Percentiles rank a stretch among this genome's conserved stretches.
Conservation (phyloP, 2,113 vertebrate genomes). For the Ameiurus melas region DNA sequence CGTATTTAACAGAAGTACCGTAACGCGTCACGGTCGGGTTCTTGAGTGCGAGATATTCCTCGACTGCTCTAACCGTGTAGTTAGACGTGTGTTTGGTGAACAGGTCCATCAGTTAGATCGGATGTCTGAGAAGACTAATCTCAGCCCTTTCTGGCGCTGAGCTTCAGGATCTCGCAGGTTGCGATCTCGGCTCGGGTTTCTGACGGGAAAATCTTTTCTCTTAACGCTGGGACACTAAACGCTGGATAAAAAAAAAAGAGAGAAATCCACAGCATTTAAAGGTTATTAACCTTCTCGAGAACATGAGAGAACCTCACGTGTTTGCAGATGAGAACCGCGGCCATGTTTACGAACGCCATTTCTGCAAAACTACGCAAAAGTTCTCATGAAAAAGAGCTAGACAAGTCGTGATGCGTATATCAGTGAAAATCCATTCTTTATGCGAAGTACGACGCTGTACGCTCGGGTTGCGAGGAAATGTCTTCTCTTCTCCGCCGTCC, state of each 20-base stretch:
- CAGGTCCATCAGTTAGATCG: neutral
- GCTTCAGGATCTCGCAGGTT: neutral
- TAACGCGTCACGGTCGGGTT: neutral
- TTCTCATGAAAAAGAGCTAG: neutral
- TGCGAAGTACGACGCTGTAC: neutral
- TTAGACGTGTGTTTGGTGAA: neutral
- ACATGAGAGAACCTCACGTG: neutral
- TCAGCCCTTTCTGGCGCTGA: neutral
- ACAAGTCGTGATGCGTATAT: neutral
- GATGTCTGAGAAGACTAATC: neutral
- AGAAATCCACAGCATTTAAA: neutral
- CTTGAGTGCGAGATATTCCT: neutral
- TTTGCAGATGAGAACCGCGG: neutral
- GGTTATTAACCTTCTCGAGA: neutral
- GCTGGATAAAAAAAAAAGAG: neutral
- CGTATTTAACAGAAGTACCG: neutral
- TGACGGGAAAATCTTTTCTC: too few species aligned
- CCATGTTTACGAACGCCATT: neutral
- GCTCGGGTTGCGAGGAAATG: neutral
- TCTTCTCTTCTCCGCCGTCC: neutral
- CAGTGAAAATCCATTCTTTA: too few species aligned
- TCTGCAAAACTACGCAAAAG: neutral
- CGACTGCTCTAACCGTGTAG: neutral
- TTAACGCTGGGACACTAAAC: neutral
- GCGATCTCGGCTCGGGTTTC: too few species aligned